Evolutionary conservation across 1,140 invertebrate species (phyloP).

Genomic region (Rhizoglyphus robini): DNA sequence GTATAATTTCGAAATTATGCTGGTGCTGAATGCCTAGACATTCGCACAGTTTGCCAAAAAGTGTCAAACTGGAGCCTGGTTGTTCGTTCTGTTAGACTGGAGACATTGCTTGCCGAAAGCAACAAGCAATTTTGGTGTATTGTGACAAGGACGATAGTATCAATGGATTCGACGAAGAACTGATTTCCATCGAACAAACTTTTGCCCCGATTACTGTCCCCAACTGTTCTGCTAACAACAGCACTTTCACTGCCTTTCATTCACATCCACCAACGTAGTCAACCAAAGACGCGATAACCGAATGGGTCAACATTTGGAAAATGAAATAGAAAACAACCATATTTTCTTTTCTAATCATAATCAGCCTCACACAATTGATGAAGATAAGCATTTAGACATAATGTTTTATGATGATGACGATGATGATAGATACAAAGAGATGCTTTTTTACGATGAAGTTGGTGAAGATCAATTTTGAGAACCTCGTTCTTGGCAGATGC

Average conservation of each 20-base stretch:
- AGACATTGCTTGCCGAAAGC: no score
- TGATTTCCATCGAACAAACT: slow-evolving; percentile 4
- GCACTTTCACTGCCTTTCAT: not conserved
- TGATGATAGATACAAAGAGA: no score
- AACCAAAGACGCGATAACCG: not conserved
- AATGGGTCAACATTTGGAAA: not conserved
- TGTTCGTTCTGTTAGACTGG: no score
- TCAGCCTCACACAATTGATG: not conserved
- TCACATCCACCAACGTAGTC: not conserved
- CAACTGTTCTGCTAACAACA: not conserved
- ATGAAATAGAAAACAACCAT: not conserved
- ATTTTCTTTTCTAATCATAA: not conserved
- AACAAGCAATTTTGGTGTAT: no score
- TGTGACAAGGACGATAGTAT: not conserved
- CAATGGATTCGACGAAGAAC: slow-evolving; percentile 1
- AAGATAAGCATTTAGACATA: not conserved
- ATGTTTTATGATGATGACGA: not conserved
- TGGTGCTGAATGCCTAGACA: no score
- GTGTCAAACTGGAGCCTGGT: no score
- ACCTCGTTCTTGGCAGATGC: not conserved
- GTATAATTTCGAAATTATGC: no score
- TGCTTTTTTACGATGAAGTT: not conserved
- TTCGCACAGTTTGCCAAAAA: no score
- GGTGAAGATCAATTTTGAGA: not conserved
- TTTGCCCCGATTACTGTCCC: not conserved